Conservation (phyloP, 2,113 vertebrate genomes). For the cattle (Bos taurus) region ARS-UCD2.0 NC_037357.1:31862001-31862500, state of each 20-base stretch:
- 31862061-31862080: background rate
- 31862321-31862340: slow-evolving; percentile 44
- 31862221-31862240: slow-evolving; percentile 1
- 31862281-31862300: background rate
- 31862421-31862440: slow-evolving; percentile 28
- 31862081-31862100: background rate
- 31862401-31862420: slow-evolving; percentile 60
- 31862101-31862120: background rate
- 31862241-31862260: slow-evolving; percentile 1
- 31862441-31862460: slow-evolving; percentile 45
- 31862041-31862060: background rate
- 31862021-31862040: background rate
- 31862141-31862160: background rate
- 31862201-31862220: background rate
- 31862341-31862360: slow-evolving; percentile 61
- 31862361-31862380: slow-evolving; percentile 48
- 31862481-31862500: slow-evolving; percentile 39
- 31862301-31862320: slow-evolving; percentile 46
- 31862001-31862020: background rate
- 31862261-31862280: slow-evolving; percentile 17
- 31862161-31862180: background rate
- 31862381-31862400: slow-evolving; percentile 60
- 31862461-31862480: slow-evolving; percentile 5
- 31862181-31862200: background rate
- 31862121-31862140: background rate